These are phyloP conservation scores for Drosophila sordidula DNA, from an alignment of 2,888 invertebrate genomes.

Conservation along the genomic window DNA sequence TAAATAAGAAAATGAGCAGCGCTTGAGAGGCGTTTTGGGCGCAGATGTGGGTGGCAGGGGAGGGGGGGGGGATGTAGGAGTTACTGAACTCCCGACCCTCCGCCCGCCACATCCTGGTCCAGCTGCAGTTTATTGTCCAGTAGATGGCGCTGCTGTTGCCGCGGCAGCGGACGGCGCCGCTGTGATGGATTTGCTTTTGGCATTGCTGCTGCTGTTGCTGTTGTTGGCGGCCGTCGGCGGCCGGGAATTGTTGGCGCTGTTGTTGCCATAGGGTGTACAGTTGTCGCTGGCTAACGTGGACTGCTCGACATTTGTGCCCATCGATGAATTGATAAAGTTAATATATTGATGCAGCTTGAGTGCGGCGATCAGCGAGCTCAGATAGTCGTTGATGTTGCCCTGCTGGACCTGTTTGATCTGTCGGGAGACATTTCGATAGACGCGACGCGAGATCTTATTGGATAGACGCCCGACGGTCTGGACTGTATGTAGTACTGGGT, in stretches of 20 bases:
- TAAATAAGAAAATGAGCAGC: slow-evolving; percentile 30
- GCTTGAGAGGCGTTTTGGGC: slow-evolving; percentile 3
- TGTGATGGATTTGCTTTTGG: slow-evolving; percentile 29
- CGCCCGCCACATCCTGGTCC: not conserved
- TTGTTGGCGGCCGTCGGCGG: not conserved
- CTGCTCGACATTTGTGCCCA: slow-evolving; percentile 83
- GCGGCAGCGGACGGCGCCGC: slow-evolving; percentile 2
- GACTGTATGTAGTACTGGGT: slow-evolving; percentile 89
- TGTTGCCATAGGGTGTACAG: slow-evolving; percentile 55
- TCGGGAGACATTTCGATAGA: slow-evolving; percentile 88
- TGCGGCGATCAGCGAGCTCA: slow-evolving; percentile 86
- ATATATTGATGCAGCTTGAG: slow-evolving; percentile 86
- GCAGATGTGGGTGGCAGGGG: not conserved
- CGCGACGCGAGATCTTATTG: slow-evolving; percentile 89
- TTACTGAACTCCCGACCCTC: not conserved
- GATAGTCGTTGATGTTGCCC: slow-evolving; percentile 86
- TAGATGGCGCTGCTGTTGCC: slow-evolving; percentile 20
- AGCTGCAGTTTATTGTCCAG: slow-evolving; percentile 34
- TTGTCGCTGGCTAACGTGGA: slow-evolving; percentile 64
- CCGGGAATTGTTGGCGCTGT: not conserved
- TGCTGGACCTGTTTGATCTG: slow-evolving; percentile 87
- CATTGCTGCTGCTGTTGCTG: slow-evolving; percentile 25
- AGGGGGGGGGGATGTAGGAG: not conserved
- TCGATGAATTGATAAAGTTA: slow-evolving; percentile 85
- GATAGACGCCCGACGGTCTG: slow-evolving; percentile 90